phyloP scores from a whole-genome alignment of 2,888 invertebrate species.

The Aspidiotus rigidus region DNA sequence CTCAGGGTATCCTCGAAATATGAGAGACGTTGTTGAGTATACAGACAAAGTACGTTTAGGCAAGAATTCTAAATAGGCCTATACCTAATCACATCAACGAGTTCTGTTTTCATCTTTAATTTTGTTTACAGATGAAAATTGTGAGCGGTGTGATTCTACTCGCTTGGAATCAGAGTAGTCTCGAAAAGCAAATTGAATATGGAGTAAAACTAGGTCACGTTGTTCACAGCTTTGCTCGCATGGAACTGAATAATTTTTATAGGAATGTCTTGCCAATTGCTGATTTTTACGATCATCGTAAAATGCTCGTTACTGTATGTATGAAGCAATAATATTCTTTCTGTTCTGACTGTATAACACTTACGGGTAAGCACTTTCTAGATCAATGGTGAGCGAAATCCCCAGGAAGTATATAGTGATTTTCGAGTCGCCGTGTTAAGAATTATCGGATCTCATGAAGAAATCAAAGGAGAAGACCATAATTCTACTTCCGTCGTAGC shows the following conservation, averaged over 20 bases:
- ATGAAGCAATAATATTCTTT: too few relatives aligned
- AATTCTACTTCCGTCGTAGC: conserved; percentile 23
- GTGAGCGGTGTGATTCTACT: conserved; percentile 77
- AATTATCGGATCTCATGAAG: conserved; percentile 54
- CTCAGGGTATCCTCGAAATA: conserved; percentile 81
- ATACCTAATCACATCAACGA: neutral
- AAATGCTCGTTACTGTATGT: conserved; percentile 61
- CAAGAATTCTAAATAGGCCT: neutral
- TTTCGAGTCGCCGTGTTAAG: conserved; percentile 68
- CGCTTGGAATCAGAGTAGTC: conserved; percentile 74
- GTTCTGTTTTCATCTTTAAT: neutral
- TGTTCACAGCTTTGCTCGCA: conserved; percentile 68
- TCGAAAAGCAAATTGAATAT: conserved; percentile 82
- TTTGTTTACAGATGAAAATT: conserved; percentile 63
- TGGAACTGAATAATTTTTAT: conserved; percentile 83
- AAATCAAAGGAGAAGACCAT: conserved; percentile 32
- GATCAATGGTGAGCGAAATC: conserved; percentile 82
- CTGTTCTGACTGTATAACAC: too few relatives aligned
- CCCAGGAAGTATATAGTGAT: conserved; percentile 76
- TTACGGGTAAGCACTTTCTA: conserved; percentile 42
- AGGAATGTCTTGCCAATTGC: conserved; percentile 82
- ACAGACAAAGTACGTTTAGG: conserved; percentile 65
- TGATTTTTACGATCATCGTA: conserved; percentile 80
- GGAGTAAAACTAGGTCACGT: conserved; percentile 81
- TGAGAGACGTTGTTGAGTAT: conserved; percentile 85